These are phyloP conservation scores for Polypterus senegalus DNA, from an alignment of 2,113 vertebrate species.

Conservation along the genomic window DNA sequence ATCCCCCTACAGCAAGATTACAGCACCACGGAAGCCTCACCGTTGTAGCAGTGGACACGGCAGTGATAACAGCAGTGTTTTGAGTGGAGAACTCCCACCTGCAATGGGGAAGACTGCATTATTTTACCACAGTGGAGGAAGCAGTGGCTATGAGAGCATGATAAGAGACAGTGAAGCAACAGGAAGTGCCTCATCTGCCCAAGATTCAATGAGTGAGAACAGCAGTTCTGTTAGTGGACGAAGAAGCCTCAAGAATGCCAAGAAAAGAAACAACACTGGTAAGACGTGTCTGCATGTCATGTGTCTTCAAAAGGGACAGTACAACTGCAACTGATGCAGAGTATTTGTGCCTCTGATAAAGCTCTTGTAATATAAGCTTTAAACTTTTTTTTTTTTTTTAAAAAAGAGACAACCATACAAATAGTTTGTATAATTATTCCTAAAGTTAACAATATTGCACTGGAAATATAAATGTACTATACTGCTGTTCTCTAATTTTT, in stretches of 20 bases:
- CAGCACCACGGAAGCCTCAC: conserved; percentile 80
- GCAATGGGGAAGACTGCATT: conserved; percentile 95
- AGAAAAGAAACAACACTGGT: conserved; percentile 81
- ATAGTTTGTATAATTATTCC: no score
- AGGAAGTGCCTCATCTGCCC: conserved; percentile 81
- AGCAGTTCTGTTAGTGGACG: conserved; percentile 73
- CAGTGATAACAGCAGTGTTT: conserved; percentile 93
- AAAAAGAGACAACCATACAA: no score
- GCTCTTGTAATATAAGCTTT: no score
- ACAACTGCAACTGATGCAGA: no score
- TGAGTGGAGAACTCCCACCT: conserved; percentile 89
- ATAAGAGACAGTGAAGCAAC: conserved; percentile 94
- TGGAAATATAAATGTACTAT: no score
- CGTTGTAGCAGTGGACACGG: conserved; percentile 92
- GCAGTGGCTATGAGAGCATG: conserved; percentile 96
- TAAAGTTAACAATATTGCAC: no score
- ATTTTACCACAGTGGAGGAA: conserved; percentile 94
- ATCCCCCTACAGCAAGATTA: conserved; percentile 95
- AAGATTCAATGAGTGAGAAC: conserved; percentile 92
- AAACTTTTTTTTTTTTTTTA: no score
- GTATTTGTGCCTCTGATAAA: no score
- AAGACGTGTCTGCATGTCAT: conserved; percentile 12
- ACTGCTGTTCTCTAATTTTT: no score
- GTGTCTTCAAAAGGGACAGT: neutral
- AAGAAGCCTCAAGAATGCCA: conserved; percentile 78